Evolutionary conservation across 2,113 vertebrate species (phyloP).

Genomic region (Passer montanus): DNA sequence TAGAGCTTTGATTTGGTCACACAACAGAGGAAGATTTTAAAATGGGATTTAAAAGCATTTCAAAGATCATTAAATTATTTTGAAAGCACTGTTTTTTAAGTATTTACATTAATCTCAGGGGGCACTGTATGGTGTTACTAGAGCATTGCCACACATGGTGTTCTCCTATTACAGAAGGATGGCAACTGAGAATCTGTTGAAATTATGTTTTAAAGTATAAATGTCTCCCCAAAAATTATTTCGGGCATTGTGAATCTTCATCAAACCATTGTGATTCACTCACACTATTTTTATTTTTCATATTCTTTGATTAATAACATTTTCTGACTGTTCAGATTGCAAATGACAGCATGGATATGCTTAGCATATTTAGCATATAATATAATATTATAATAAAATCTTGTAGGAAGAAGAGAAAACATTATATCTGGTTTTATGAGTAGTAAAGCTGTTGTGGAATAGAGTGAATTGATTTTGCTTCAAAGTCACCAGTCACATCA

Average conservation of each 20-base stretch:
- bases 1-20: not conserved
- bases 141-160: not conserved
- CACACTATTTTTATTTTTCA: not conserved
- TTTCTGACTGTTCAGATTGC: not conserved
- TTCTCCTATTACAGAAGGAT: not conserved
- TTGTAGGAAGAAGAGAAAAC: not conserved
- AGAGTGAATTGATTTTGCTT: not conserved
- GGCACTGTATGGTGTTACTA: not conserved
- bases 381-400: not conserved
- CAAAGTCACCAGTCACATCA: accelerated
- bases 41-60: not conserved
- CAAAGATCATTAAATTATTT: not conserved
- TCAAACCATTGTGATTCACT: not conserved
- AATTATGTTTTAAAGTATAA: not conserved
- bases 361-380: not conserved
- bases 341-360: not conserved
- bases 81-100: not conserved
- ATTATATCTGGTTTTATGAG: not conserved
- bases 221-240: not conserved
- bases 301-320: not conserved
- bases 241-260: not conserved
- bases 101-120: not conserved
- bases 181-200: not conserved
- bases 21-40: not conserved
- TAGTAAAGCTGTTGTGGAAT: not conserved